Evolutionary conservation across 2,113 vertebrate genomes (phyloP), one percentile per base, ranked within the genome.

Genomic region (Gopherus flavomarginatus): DNA sequence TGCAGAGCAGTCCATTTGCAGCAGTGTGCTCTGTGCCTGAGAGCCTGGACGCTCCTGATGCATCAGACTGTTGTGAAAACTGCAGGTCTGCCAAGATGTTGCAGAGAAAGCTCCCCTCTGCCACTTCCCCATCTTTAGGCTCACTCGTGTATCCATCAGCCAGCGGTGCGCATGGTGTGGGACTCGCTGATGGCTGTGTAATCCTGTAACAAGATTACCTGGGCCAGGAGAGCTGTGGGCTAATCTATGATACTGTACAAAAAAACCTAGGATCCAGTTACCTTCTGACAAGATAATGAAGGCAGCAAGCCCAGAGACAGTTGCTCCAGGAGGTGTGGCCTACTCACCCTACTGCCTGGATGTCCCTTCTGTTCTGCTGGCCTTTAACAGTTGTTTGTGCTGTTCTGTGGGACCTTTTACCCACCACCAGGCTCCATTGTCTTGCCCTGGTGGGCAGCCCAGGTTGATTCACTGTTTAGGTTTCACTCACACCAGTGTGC

Each of bases 211-310:
- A 1, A 81, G 97, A 97, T 97, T 97, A 97, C 38, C 90, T 62
- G 87, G 19, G 89, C 90, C 89, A 78, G 5, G 90, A 78, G 14
- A 78, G 87, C 90, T 85, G 50, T 81, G 95, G 95, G 95, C 95
- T 95, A 96, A 97, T 97, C 95, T 95, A 75, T 11, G 0, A 90
- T 96, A 95, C 95, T 96, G 93, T 16, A 91, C 87, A 81, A 79
- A 14, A 97, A 97, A 98, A 95, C 92, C 96, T 9, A 0, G 93
- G 90, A 95, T 97, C 95, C 95, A 91, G 97, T 97, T 96, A 95
- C 90, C 49, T 49, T 91, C 65, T 80, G 38, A 31, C 88, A 92
- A 54, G 90, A 93, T 86, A 62, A 77, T 21, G 1, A 1, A 0
- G 85, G 69, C n/a, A 11, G 69, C 84, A 83, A 85, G 77, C 77